Conservation (phyloP, 1,140 invertebrate genomes). For the Chymomyza costata region DNA sequence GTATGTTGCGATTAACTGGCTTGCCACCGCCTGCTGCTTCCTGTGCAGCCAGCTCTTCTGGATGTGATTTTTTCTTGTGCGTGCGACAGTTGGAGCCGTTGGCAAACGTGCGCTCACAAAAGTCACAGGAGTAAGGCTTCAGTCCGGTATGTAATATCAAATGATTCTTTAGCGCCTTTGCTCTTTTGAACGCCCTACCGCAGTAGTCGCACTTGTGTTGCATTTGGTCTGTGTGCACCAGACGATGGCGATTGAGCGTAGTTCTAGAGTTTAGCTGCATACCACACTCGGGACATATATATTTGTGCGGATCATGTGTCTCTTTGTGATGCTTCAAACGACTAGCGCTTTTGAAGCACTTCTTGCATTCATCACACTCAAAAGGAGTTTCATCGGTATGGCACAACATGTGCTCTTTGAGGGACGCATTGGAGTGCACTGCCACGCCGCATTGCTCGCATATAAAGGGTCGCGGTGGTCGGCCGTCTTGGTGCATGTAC, state of each 20-base stretch:
- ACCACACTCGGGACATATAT: constrained; percentile 76
- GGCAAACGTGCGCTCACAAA: constrained; percentile 76
- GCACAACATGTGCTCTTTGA: constrained; percentile 76
- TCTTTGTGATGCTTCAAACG: constrained; percentile 71
- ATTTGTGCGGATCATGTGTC: constrained; percentile 76
- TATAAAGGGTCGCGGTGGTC: constrained; percentile 74
- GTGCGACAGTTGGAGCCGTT: constrained; percentile 76
- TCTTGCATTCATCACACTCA: constrained; percentile 76
- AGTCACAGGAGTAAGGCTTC: constrained; percentile 76
- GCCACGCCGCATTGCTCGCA: constrained; percentile 76
- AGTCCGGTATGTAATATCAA: constrained; percentile 75
- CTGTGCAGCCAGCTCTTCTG: constrained; percentile 73
- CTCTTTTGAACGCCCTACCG: constrained; percentile 61
- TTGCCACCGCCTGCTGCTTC: constrained; percentile 62
- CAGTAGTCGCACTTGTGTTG: constrained; percentile 75
- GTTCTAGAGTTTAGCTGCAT: constrained; percentile 76
- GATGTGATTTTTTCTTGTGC: constrained; percentile 76
- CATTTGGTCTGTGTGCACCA: constrained; percentile 76
- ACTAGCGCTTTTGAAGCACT: constrained; percentile 68
- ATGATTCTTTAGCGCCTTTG: constrained; percentile 75
- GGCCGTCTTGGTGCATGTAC: constrained; percentile 75
- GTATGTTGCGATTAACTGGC: constrained; percentile 58
- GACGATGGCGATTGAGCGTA: constrained; percentile 76
- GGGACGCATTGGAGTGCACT: constrained; percentile 75
- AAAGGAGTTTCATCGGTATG: constrained; percentile 76